A percentile compares a stretch with the other conserved stretches of the same genome.
phyloP scores from a whole-genome alignment of 1,140 invertebrate species.

The Drosophila pseudoobscura region DNA sequence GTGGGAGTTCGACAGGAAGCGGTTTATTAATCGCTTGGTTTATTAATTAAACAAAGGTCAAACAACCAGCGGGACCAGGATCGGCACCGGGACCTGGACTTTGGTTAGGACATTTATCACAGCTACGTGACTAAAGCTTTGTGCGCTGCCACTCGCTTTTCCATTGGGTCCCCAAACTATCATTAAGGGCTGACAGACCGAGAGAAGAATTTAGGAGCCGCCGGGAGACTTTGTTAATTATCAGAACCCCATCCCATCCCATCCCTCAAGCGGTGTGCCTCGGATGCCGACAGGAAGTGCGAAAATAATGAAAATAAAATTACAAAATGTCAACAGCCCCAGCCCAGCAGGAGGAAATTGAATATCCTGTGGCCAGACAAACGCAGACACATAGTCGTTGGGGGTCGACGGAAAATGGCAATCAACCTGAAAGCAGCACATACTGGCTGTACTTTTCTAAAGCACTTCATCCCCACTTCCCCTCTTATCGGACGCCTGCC shows the following conservation, averaged over 20 bases:
- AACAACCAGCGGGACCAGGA: neutral
- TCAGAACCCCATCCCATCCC: constrained; percentile 16
- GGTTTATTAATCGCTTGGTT: constrained; percentile 58
- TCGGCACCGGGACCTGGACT: neutral
- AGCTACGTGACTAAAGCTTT: constrained; percentile 53
- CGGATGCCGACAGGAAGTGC: constrained; percentile 21
- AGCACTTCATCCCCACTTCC: neutral
- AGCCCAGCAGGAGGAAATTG: constrained; percentile 48
- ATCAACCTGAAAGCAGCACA: constrained; percentile 4
- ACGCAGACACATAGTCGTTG: neutral
- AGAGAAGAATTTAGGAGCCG: constrained; percentile 24
- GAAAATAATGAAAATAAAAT: constrained; percentile 51
- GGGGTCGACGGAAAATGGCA: constrained; percentile 1
- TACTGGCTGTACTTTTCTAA: constrained; percentile 8
- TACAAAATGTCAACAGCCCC: constrained; percentile 30
- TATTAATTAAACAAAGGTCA: constrained; percentile 71
- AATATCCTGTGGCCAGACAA: constrained; percentile 55
- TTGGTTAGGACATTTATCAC: constrained; percentile 51
- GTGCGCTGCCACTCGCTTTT: constrained; percentile 6
- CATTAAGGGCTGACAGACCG: constrained; percentile 31
- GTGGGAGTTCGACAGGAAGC: constrained; percentile 14
- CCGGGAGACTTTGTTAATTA: constrained; percentile 46
- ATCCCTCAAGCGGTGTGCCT: constrained; percentile 6
- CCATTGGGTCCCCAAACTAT: constrained; percentile 39
- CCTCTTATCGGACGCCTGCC: constrained; percentile 17